Conservation (phyloP, 1,140 invertebrate species). For the Stegodyphus mimosarum region DNA sequence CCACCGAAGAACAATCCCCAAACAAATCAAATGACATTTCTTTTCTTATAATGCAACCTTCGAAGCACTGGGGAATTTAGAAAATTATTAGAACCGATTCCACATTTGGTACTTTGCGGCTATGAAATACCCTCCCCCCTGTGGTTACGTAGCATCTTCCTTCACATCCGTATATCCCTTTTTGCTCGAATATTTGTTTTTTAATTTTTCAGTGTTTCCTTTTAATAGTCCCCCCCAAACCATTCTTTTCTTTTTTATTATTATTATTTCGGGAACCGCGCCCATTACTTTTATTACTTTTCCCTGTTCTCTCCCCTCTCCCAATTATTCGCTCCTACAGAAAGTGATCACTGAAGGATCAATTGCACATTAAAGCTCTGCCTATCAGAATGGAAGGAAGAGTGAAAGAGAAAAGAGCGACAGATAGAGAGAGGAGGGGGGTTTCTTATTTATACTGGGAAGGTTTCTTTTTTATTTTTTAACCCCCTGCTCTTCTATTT, state of each 20-base stretch:
- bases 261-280: background rate
- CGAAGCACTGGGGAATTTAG: background rate
- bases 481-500: background rate
- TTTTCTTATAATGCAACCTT: slow-evolving; percentile 44
- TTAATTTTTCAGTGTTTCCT: background rate
- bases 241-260: background rate
- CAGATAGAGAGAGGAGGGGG: background rate
- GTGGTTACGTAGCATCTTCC: background rate
- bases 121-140: slow-evolving; percentile 8
- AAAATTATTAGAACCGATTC: slow-evolving; percentile 18
- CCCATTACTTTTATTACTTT: slow-evolving; percentile 5
- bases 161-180: no score
- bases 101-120: slow-evolving; percentile 29
- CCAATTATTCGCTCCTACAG: slow-evolving; percentile 34
- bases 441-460: slow-evolving; percentile 19
- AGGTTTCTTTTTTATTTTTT: background rate
- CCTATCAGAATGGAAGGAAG: background rate
- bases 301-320: background rate
- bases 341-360: slow-evolving; percentile 45
- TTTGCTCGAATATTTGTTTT: no score
- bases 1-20: background rate
- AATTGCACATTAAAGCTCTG: slow-evolving; percentile 49
- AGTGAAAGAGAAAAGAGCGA: background rate
- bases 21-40: slow-evolving; percentile 22
- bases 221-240: background rate